These are phyloP conservation scores for Leucopsar rothschildi DNA, from an alignment of 2,113 vertebrate genomes.

Conservation along the genomic window DNA sequence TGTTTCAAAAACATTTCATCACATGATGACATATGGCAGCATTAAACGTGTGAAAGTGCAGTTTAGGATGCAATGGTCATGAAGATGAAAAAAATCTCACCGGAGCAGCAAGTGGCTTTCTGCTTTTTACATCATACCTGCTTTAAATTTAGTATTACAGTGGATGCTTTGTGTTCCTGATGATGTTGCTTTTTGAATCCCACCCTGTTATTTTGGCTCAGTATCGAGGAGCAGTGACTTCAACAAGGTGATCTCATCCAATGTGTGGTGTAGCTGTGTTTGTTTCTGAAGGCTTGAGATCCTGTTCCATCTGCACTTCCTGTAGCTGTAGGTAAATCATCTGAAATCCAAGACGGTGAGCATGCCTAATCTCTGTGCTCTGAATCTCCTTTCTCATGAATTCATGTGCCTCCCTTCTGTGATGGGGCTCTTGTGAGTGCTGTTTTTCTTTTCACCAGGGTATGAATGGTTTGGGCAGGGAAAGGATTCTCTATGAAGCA, in stretches of 20 bases:
- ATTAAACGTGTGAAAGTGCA: neutral
- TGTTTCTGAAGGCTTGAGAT: neutral
- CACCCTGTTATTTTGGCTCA: neutral
- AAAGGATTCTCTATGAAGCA: neutral
- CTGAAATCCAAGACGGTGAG: neutral
- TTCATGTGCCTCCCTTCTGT: neutral
- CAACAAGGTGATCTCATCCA: neutral
- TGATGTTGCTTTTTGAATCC: neutral
- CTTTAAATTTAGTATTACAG: neutral
- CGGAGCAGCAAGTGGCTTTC: neutral
- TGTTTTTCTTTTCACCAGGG: neutral
- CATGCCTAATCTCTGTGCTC: neutral
- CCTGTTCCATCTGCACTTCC: neutral
- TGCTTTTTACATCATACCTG: neutral
- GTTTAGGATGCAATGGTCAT: neutral
- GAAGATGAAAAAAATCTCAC: neutral
- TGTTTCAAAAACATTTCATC: neutral
- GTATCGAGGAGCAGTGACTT: neutral
- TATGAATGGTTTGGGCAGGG: neutral
- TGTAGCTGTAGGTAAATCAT: neutral
- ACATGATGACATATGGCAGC: neutral
- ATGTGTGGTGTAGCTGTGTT: neutral
- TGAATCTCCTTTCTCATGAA: neutral
- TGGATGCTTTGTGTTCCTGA: neutral
- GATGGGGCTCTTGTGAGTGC: fast-evolving